Conservation (phyloP, 2,797 vertebrate genomes). For the Aselliscus stoliczkanus region DNA sequence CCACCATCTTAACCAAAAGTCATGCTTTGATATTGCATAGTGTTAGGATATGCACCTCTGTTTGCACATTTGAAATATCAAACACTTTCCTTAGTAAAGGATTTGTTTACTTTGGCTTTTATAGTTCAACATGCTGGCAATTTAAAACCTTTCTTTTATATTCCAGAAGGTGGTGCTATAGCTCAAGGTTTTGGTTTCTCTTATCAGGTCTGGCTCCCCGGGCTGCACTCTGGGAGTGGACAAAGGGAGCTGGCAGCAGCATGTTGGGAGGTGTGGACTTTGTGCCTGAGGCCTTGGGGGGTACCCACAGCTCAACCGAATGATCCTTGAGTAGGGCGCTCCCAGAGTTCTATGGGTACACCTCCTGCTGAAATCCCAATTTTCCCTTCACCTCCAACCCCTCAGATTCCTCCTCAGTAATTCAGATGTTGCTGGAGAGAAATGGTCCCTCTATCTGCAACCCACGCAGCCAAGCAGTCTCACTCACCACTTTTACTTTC, state of each 20-base stretch:
- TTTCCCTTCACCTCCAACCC: background rate
- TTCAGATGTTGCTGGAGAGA: background rate
- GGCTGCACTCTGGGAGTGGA: background rate
- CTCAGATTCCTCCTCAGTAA: background rate
- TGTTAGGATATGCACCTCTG: background rate
- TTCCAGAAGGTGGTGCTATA: background rate
- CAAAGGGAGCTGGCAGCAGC: background rate
- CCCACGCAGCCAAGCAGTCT: background rate
- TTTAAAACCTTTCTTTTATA: background rate
- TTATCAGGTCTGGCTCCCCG: background rate
- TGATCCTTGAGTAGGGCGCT: background rate
- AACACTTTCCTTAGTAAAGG: background rate
- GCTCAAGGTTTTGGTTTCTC: background rate
- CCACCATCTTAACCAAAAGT: background rate
- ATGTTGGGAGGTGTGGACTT: background rate
- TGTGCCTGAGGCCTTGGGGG: background rate
- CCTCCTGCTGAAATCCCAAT: background rate
- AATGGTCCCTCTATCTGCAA: background rate
- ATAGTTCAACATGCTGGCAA: background rate
- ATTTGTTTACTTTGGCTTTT: background rate
- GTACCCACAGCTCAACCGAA: background rate
- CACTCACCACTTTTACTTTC: background rate
- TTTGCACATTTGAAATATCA: background rate
- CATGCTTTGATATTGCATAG: background rate
- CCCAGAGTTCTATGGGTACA: background rate